Evolutionary conservation across 2,888 invertebrate genomes (phyloP), one percentile per base, ranked within the genome.

Genomic region (Cheilosia grossa): DNA sequence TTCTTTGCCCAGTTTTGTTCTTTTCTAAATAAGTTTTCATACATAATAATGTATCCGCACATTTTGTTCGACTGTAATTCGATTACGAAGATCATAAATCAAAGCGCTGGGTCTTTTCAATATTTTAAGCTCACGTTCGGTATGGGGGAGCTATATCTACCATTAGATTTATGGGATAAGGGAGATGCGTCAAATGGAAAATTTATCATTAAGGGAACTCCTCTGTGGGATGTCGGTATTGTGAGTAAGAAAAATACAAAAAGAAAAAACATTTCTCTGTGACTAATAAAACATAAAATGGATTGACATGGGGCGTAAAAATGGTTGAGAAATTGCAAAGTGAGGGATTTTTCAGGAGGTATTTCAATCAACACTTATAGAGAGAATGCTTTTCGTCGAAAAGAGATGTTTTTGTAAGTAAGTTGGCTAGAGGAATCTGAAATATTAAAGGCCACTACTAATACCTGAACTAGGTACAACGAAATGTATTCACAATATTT

Each of bases 41-140:
- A 30, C n/a, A 5, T 13, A 33, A 17, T 33, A 24, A 56, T 13
- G 9, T 58, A 17, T 66, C n/a, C 21, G 5, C 15, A 33, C 27
- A 27, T 6, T 59, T 24, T 53, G 37, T 54, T 44, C 67, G 30
- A 33, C 44, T 44, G 59, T 10, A 47, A 53, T 61, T 67, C 33
- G n/a, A 33, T 64, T 21, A 24, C 10, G 44, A 49, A 21, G 51
- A 73, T 80, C 75, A 67, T 81, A 81, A 81, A 81, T 81, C 80
- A 81, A 61, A 49, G 13, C 13, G 37, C 3, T 6, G 40, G 63
- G 40, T 56, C 17, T 59, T 33, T 58, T 72, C 19, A 59, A 66
- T 58, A 59, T 59, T 42, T 67, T 49, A 40, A 67, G 66, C 42
- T 42, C 19, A 24, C 53, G 59, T 42, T 63, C 19, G 19, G 61